These are phyloP conservation scores for Drosophila takahashii DNA, from an alignment of 1,140 invertebrate species.

Conservation along the genomic window DNA sequence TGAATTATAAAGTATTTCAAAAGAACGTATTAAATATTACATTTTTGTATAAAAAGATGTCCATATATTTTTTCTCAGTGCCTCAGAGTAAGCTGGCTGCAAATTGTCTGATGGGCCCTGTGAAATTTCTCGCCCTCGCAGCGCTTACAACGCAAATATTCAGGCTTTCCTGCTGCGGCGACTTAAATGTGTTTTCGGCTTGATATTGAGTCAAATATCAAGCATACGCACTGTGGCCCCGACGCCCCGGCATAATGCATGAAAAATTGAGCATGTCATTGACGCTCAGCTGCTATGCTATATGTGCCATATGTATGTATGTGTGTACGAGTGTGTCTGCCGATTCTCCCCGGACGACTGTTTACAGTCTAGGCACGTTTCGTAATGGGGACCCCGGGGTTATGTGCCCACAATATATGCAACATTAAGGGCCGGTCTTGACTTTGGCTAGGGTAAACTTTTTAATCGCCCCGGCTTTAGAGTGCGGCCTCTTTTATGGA, in stretches of 20 bases:
- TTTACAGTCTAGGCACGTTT: slow-evolving; percentile 75
- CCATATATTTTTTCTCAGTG: neutral
- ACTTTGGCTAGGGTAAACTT: slow-evolving; percentile 64
- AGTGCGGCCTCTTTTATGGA: slow-evolving; percentile 28
- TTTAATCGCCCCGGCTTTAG: slow-evolving; percentile 73
- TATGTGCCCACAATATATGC: slow-evolving; percentile 62
- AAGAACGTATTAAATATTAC: neutral
- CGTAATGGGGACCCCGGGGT: slow-evolving; percentile 51
- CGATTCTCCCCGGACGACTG: slow-evolving; percentile 32
- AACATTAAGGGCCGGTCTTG: slow-evolving; percentile 55
- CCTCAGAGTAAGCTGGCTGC: slow-evolving; percentile 31
- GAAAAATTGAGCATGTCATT: slow-evolving; percentile 80
- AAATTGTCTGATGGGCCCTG: slow-evolving; percentile 73
- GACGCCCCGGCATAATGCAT: slow-evolving; percentile 65
- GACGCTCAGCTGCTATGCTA: slow-evolving; percentile 42
- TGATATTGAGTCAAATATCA: slow-evolving; percentile 75
- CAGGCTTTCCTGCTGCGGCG: slow-evolving; percentile 35
- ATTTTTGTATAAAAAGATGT: fast-evolving
- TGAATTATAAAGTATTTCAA: no score
- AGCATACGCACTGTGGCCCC: slow-evolving; percentile 70
- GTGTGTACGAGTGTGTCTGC: slow-evolving; percentile 30
- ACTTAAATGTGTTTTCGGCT: slow-evolving; percentile 74
- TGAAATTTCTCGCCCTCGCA: slow-evolving; percentile 22
- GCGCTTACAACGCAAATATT: slow-evolving; percentile 72
- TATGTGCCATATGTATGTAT: slow-evolving; percentile 21